A percentile compares a stretch with the other conserved stretches of the same genome.
Conservation (phyloP, 2,797 vertebrate genomes). For the Calcarius lapponicus region DNA sequence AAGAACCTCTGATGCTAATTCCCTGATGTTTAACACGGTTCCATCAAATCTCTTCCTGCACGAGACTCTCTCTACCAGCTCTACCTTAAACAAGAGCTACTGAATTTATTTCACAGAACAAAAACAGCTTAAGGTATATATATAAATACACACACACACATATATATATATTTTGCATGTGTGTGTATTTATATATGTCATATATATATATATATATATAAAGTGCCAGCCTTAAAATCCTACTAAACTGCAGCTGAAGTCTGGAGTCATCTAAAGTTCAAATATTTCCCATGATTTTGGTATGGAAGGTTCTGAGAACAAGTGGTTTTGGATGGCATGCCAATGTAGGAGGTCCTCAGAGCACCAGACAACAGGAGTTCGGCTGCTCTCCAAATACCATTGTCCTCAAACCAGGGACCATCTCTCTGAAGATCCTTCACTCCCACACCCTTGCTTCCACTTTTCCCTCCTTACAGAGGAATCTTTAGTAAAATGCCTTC, state of each 20-base stretch:
- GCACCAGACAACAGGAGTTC: not conserved
- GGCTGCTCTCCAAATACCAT: not conserved
- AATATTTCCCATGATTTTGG: not conserved
- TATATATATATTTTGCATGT: not conserved
- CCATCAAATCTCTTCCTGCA: constrained; percentile 45
- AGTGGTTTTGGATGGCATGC: not conserved
- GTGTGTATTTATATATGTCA: constrained; percentile 6
- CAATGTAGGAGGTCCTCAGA: not conserved
- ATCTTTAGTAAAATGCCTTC: not conserved
- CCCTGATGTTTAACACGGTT: not conserved
- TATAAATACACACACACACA: not conserved
- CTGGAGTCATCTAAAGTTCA: constrained; percentile 41
- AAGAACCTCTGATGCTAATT: constrained; percentile 48
- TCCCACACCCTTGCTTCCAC: not conserved
- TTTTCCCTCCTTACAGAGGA: not conserved
- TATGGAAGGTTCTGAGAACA: not conserved
- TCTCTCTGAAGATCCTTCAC: not conserved
- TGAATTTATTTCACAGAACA: constrained; percentile 1
- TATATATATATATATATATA: not conserved
- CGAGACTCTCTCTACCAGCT: constrained; percentile 45
- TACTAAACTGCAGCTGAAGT: not conserved
- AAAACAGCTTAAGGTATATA: not conserved
- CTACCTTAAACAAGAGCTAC: constrained; percentile 35
- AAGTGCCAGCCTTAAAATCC: constrained; percentile 9
- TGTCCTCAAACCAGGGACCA: not conserved